A percentile compares a stretch with the other conserved stretches of the same genome.
phyloP scores from a whole-genome alignment of 2,888 invertebrate species.

The Lithophane socia region DNA sequence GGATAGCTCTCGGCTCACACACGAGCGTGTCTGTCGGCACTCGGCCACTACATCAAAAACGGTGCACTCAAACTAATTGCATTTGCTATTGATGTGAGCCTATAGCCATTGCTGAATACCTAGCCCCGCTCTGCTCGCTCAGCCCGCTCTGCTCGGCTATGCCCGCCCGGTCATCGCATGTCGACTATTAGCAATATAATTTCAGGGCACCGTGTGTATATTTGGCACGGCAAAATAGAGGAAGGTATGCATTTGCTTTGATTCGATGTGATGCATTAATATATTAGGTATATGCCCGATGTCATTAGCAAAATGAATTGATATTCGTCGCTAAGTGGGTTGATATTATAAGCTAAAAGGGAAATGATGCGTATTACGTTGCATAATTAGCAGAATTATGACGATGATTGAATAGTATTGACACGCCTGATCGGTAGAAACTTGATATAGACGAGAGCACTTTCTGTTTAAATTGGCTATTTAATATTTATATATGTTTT shows the following conservation, averaged over 20 bases:
- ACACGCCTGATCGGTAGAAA: no score
- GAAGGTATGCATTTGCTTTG: constrained; percentile 62
- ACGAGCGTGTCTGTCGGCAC: constrained; percentile 75
- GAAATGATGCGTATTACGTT: constrained; percentile 20
- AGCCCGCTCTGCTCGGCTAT: constrained; percentile 24
- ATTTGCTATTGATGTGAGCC: constrained; percentile 86
- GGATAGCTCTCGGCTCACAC: constrained; percentile 76
- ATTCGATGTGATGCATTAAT: constrained; percentile 59
- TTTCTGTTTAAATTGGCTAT: neutral
- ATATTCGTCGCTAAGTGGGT: constrained; percentile 28
- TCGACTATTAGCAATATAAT: constrained; percentile 73
- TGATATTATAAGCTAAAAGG: constrained; percentile 23
- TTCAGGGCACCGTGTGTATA: constrained; percentile 61
- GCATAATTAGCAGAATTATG: constrained; percentile 17
- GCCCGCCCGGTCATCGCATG: constrained; percentile 56
- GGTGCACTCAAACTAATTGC: constrained; percentile 90
- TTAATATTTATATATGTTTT: neutral
- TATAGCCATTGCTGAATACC: constrained; percentile 76
- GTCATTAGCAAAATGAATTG: constrained; percentile 56
- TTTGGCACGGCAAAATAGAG: constrained; percentile 60
- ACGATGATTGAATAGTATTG: neutral
- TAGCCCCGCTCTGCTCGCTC: constrained; percentile 38
- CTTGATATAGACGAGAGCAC: neutral
- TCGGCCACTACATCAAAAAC: constrained; percentile 88
- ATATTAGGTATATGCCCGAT: constrained; percentile 23